These are phyloP conservation scores for Micropoecilia bifurca DNA, from an alignment of 2,797 vertebrate species.

Conservation along the genomic window DNA sequence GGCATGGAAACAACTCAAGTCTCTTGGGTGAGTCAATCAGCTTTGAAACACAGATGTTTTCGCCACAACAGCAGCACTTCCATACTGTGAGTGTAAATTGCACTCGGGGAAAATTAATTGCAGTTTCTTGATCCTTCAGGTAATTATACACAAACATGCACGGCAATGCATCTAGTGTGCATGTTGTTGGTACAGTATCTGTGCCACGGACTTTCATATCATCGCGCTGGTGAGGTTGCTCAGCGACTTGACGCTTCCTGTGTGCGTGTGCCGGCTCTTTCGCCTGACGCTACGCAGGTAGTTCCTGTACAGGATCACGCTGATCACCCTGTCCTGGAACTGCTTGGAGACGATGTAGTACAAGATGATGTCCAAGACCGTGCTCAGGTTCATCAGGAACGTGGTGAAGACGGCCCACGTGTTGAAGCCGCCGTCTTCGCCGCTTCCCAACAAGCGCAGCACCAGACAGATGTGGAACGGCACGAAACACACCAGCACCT, in stretches of 20 bases:
- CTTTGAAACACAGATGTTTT: slow-evolving; percentile 78
- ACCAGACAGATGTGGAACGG: slow-evolving; percentile 92
- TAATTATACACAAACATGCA: slow-evolving; percentile 58
- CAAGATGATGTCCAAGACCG: slow-evolving; percentile 92
- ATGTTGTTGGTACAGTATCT: background rate
- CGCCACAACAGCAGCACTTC: slow-evolving; percentile 70
- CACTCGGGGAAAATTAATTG: slow-evolving; percentile 68
- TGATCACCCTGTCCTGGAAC: slow-evolving; percentile 96
- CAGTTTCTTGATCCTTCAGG: slow-evolving; percentile 67
- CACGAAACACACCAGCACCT: slow-evolving; percentile 93
- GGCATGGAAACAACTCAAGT: slow-evolving; percentile 59
- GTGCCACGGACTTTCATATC: slow-evolving; percentile 77
- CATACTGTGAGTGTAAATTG: slow-evolving; percentile 77
- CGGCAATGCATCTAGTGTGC: slow-evolving; percentile 45
- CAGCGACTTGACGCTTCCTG: slow-evolving; percentile 89
- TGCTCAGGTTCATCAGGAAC: slow-evolving; percentile 96
- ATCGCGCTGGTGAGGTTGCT: slow-evolving; percentile 92
- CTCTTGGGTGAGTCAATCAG: slow-evolving; percentile 78
- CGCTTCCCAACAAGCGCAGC: slow-evolving; percentile 80
- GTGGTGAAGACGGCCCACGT: slow-evolving; percentile 92
- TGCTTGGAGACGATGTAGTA: slow-evolving; percentile 98
- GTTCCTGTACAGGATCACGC: slow-evolving; percentile 95
- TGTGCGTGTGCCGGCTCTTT: slow-evolving; percentile 88
- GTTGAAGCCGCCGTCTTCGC: slow-evolving; percentile 67
- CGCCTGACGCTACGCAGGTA: slow-evolving; percentile 93